phyloP scores from a whole-genome alignment of 1,140 invertebrate genomes.

The Cydia fagiglandana region DNA sequence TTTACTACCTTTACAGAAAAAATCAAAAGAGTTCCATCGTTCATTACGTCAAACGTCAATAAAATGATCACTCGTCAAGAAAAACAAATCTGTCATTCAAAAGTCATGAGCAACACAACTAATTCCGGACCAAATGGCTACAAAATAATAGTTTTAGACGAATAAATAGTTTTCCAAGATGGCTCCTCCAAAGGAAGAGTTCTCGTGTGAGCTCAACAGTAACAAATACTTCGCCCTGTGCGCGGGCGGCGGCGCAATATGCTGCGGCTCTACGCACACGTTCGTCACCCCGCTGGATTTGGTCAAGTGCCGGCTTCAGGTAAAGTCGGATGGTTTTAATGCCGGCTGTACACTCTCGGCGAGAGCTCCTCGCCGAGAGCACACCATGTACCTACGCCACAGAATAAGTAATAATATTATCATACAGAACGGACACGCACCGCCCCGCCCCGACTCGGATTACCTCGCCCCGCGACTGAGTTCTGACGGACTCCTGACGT shows the following conservation, averaged over 20 bases:
- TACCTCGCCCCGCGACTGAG: no score
- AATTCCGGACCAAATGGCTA: background rate
- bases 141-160: background rate
- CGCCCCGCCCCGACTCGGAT: no score
- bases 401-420: no score
- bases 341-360: no score
- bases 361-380: no score
- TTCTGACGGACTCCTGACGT: no score
- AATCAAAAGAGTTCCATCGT: slow-evolving; percentile 10
- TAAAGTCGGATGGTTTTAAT: background rate
- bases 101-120: background rate
- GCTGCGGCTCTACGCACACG: slow-evolving; percentile 87
- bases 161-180: slow-evolving; percentile 40
- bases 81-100: slow-evolving; percentile 13
- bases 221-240: slow-evolving; percentile 88
- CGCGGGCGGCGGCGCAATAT: slow-evolving; percentile 87
- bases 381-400: no score
- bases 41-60: background rate
- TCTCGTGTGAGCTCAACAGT: slow-evolving; percentile 66
- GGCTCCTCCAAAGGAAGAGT: slow-evolving; percentile 49
- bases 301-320: slow-evolving; percentile 67
- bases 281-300: slow-evolving; percentile 83
- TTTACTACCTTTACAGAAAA: slow-evolving; percentile 2
- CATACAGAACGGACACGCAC: no score
- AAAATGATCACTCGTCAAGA: background rate